Percentiles rank a stretch among this genome's conserved stretches.
Conservation (phyloP, 2,888 invertebrate species). For the Parnassius mnemosyne region DNA sequence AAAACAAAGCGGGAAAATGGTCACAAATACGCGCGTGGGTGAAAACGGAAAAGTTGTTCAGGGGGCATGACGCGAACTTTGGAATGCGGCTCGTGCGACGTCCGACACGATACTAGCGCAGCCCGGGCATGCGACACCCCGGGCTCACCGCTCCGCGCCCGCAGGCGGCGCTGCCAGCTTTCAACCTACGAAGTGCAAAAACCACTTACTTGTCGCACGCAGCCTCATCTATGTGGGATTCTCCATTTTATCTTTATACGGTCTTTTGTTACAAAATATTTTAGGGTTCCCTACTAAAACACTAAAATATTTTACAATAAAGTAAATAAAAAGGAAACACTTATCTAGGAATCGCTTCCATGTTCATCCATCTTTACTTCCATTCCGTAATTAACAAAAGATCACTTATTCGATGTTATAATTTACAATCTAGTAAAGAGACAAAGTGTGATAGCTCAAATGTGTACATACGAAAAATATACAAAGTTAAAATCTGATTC, state of each 20-base stretch:
- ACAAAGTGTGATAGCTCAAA: no score
- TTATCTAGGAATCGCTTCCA: no score
- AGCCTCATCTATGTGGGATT: conserved; percentile 7
- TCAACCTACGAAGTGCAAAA: conserved; percentile 21
- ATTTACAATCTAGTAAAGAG: no score
- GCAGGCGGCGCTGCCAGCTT: conserved; percentile 16
- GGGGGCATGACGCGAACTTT: conserved; percentile 3
- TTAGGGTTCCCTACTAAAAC: no score
- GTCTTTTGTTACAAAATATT: no score
- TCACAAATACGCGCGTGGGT: conserved; percentile 20
- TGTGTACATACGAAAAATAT: no score
- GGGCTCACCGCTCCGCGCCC: conserved; percentile 22
- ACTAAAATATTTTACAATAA: no score
- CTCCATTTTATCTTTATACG: neutral
- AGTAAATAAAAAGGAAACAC: no score
- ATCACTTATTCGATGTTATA: no score
- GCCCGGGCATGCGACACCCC: conserved; percentile 25
- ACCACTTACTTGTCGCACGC: conserved; percentile 16
- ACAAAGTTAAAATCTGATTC: no score
- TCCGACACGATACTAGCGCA: conserved; percentile 23
- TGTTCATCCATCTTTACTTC: no score
- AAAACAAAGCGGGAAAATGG: conserved; percentile 24
- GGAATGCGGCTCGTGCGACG: conserved; percentile 8
- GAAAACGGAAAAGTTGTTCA: conserved; percentile 15
- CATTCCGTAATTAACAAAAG: no score